Conservation (phyloP, 37 sponge, comb jelly and placozoan species). For the Haliclona indistincta region DNA sequence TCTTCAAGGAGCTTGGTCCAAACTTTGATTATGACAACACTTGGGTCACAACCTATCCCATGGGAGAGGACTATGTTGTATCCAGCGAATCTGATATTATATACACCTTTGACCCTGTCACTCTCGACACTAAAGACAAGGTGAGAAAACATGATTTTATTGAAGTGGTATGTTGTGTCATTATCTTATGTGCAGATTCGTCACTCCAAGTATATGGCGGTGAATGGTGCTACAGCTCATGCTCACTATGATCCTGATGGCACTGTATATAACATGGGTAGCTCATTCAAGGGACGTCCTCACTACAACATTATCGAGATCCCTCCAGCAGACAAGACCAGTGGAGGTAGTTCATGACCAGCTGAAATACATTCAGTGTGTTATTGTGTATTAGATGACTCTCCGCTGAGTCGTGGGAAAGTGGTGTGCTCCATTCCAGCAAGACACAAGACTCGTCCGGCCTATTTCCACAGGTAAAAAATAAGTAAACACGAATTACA, state of each 20-base stretch:
- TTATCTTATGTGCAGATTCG: slow-evolving; percentile 18
- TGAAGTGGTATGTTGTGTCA: too few relatives aligned
- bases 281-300: background rate
- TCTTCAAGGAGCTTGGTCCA: too few relatives aligned
- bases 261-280: slow-evolving; percentile 25
- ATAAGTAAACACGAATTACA: background rate
- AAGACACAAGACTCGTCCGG: background rate
- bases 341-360: too few relatives aligned
- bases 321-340: background rate
- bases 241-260: slow-evolving; percentile 26
- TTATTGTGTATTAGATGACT: too few relatives aligned
- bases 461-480: slow-evolving; percentile 28
- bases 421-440: slow-evolving; percentile 11
- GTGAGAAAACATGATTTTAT: slow-evolving; percentile 1
- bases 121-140: slow-evolving; percentile 16
- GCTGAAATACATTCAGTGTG: too few relatives aligned
- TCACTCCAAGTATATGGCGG: slow-evolving; percentile 27
- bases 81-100: slow-evolving; percentile 12
- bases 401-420: background rate
- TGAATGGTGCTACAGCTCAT: slow-evolving; percentile 29
- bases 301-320: slow-evolving; percentile 5
- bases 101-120: slow-evolving; percentile 4
- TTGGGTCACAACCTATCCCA: slow-evolving; percentile 3
- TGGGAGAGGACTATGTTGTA: slow-evolving; percentile 13
- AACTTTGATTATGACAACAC: too few relatives aligned